phyloP scores from a whole-genome alignment of 2,888 invertebrate genomes.

The Xylota sylvarum region DNA sequence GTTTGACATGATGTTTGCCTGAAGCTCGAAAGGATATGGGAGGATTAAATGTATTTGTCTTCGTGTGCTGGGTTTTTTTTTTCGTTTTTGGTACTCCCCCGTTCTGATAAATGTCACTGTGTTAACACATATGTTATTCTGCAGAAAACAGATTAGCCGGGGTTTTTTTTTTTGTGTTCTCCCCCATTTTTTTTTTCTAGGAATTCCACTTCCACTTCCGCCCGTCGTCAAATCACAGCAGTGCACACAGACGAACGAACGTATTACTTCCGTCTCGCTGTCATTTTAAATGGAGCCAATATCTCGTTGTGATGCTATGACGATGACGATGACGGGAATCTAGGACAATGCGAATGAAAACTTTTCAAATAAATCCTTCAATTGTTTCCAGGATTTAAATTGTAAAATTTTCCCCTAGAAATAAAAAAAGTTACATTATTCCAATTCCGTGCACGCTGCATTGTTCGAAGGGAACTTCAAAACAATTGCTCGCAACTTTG shows the following conservation, averaged over 20 bases:
- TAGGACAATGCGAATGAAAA: conserved; percentile 65
- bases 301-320: conserved; percentile 43
- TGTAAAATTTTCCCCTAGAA: conserved; percentile 41
- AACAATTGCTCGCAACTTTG: conserved; percentile 70
- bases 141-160: conserved; percentile 70
- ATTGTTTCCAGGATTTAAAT: conserved; percentile 72
- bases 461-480: conserved; percentile 32
- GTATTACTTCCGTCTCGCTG: conserved; percentile 73
- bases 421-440: conserved; percentile 53
- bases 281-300: conserved; percentile 73
- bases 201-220: conserved; percentile 38
- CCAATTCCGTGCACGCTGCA: conserved; percentile 47
- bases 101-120: conserved; percentile 74
- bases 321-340: conserved; percentile 48
- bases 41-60: conserved; percentile 74
- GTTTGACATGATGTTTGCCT: conserved; percentile 74
- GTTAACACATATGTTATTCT: conserved; percentile 76
- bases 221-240: conserved; percentile 73
- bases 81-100: conserved; percentile 11
- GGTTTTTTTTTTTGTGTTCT: conserved; percentile 14
- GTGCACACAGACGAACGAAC: conserved; percentile 53
- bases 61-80: conserved; percentile 35
- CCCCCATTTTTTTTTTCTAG: conserved; percentile 4
- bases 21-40: conserved; percentile 65
- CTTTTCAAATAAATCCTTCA: conserved; percentile 76